Percentiles rank a stretch among this genome's conserved stretches.
Conservation (phyloP, 2,888 invertebrate species). For the Andrena fulva region DNA sequence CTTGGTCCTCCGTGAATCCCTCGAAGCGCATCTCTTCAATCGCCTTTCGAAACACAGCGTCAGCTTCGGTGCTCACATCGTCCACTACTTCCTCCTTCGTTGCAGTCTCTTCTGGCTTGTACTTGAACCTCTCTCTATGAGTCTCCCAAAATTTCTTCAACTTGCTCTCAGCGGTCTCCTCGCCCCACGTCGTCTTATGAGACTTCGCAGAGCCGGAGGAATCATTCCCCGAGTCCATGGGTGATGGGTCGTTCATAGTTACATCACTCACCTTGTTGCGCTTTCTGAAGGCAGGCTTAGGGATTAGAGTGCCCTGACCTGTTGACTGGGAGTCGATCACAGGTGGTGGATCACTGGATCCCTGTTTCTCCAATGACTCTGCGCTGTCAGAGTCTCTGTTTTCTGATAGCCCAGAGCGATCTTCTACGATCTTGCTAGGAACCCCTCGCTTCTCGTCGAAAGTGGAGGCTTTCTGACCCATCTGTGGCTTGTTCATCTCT, state of each 20-base stretch:
- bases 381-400: neutral
- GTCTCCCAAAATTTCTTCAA: constrained; percentile 42
- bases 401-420: neutral
- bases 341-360: neutral
- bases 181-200: neutral
- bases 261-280: constrained; percentile 27
- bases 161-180: constrained; percentile 21
- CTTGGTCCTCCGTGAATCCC: neutral
- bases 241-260: neutral
- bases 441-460: neutral
- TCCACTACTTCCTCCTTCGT: neutral
- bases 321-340: neutral
- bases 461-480: neutral
- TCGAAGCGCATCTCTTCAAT: constrained; percentile 35
- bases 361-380: neutral
- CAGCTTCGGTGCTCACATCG: constrained; percentile 10
- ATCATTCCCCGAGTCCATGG: neutral
- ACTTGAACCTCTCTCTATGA: constrained; percentile 18
- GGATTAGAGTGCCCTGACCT: neutral
- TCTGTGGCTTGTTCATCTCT: neutral
- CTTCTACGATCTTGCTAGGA: neutral
- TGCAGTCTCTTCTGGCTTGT: constrained; percentile 1
- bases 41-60: constrained; percentile 36
- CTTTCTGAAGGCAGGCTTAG: neutral
- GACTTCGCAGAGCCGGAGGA: neutral